These are phyloP conservation scores for Hemibagrus guttatus DNA, from an alignment of 2,797 vertebrate species.

Conservation along the genomic window DNA sequence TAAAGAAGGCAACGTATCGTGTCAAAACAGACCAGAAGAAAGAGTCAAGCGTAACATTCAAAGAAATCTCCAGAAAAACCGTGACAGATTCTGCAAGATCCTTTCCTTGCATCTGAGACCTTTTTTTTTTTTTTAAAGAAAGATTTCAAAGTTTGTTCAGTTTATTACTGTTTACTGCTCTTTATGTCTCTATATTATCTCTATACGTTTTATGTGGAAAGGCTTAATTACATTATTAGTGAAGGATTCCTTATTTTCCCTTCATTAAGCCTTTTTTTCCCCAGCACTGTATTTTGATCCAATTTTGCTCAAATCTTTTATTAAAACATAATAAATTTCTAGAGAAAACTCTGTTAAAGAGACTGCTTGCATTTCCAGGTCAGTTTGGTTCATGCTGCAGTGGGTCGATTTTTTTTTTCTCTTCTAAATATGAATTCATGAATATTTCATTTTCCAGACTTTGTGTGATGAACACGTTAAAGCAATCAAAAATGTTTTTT, in stretches of 20 bases:
- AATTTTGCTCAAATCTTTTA: neutral
- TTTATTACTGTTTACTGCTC: neutral
- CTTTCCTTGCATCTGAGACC: no score
- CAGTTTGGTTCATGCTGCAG: neutral
- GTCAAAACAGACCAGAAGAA: no score
- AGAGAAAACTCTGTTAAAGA: neutral
- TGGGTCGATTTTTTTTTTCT: neutral
- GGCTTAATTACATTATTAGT: neutral
- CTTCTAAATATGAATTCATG: neutral
- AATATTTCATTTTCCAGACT: neutral
- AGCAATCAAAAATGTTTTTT: neutral
- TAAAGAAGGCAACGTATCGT: no score
- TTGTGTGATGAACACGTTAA: neutral
- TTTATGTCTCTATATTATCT: neutral
- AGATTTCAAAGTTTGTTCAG: neutral
- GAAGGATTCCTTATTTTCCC: neutral
- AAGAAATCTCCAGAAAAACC: no score
- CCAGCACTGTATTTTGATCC: neutral
- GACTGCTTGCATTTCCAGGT: neutral
- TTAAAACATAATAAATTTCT: neutral
- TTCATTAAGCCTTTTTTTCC: neutral
- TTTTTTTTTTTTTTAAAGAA: no score
- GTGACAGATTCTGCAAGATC: no score
- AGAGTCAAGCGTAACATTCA: no score
- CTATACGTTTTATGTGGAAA: neutral